Percentiles rank a stretch among this genome's conserved stretches.
These are phyloP conservation scores for Zosterops borbonicus DNA, from an alignment of 2,113 vertebrate species.

Conservation along the genomic window DNA sequence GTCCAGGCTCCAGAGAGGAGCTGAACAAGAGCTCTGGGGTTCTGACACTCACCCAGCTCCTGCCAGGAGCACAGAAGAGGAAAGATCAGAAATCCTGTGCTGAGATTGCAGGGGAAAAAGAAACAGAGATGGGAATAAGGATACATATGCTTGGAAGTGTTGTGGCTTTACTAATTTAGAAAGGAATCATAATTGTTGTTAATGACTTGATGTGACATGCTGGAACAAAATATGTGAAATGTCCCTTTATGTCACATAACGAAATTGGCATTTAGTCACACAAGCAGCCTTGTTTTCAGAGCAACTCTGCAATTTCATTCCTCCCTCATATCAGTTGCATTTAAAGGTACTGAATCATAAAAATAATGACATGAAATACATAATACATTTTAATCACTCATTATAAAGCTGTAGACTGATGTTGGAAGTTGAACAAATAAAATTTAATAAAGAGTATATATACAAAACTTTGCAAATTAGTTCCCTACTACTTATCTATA, in stretches of 20 bases:
- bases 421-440: background rate
- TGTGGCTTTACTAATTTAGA: background rate
- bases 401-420: background rate
- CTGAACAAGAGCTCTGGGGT: conserved; percentile 12
- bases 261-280: background rate
- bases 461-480: background rate
- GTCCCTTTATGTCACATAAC: background rate
- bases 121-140: background rate
- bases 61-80: background rate
- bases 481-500: background rate
- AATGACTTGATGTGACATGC: background rate
- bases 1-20: background rate
- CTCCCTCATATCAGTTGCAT: background rate
- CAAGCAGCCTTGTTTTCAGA: background rate
- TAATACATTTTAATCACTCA: background rate
- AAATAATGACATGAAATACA: background rate
- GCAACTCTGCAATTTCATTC: background rate
- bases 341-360: background rate
- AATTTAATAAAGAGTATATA: background rate
- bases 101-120: background rate
- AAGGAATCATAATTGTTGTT: background rate
- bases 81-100: background rate
- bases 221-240: background rate
- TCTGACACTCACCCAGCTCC: background rate
- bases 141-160: background rate